phyloP scores from a whole-genome alignment of 2,797 vertebrate genomes.

The Anguilla pacifica region DNA sequence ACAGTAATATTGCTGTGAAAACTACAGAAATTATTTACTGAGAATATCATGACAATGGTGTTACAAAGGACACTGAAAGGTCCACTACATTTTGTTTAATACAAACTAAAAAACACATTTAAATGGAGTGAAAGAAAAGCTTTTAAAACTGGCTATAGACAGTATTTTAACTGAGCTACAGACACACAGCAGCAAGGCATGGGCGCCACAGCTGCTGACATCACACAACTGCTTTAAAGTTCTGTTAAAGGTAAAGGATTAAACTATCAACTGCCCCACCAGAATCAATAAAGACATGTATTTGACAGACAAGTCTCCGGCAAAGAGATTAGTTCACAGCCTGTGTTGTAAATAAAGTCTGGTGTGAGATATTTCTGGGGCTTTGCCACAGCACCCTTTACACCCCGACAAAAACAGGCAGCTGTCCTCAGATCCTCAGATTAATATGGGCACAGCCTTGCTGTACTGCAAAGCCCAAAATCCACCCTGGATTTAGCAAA shows the following conservation, averaged over 20 bases:
- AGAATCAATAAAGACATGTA: neutral
- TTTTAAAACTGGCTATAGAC: neutral
- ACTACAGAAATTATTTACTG: no score
- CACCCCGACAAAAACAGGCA: neutral
- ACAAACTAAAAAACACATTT: neutral
- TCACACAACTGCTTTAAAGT: neutral
- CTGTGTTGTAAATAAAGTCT: neutral
- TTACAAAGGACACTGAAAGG: neutral
- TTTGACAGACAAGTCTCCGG: neutral
- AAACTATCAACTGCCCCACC: neutral
- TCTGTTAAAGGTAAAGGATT: neutral
- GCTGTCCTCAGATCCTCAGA: neutral
- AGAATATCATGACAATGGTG: neutral
- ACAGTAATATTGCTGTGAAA: no score
- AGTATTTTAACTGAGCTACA: neutral
- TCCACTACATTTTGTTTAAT: neutral
- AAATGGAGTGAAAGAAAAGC: neutral
- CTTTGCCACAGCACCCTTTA: neutral
- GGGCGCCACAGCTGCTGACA: neutral
- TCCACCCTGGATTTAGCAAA: neutral
- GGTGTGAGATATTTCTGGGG: neutral
- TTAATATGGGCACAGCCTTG: neutral
- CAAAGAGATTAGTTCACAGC: constrained; percentile 5
- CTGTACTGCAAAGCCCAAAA: constrained; percentile 12
- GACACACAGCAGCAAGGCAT: neutral